These are phyloP conservation scores for Metridium senile DNA, from an alignment of 92 coral and sea anemone genomes.

Conservation along the genomic window DNA sequence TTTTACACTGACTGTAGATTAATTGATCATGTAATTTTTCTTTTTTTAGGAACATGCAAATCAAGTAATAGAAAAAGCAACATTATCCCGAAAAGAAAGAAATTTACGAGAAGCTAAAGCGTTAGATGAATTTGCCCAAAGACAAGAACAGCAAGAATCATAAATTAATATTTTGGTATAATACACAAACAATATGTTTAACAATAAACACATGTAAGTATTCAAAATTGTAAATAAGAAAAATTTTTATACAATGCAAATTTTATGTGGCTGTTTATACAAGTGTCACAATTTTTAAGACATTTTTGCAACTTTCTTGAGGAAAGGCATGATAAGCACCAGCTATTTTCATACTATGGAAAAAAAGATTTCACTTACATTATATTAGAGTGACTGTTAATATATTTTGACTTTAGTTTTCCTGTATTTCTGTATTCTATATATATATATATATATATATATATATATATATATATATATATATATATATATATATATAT, in stretches of 20 bases:
- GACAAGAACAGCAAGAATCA: conserved; percentile 46
- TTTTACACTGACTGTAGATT: too few species aligned
- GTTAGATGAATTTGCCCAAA: conserved; percentile 68
- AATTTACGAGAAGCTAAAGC: conserved; percentile 53
- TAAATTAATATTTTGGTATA: not conserved
- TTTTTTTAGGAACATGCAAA: conserved; percentile 72
- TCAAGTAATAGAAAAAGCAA: conserved; percentile 77
- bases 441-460: too few species aligned
- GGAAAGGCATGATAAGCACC: not conserved
- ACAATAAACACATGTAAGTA: not conserved
- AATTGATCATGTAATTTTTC: not conserved
- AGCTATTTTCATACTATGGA: conserved; percentile 1
- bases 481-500: not conserved
- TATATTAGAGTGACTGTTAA: not conserved
- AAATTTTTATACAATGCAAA: conserved; percentile 17
- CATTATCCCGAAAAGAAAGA: conserved; percentile 65
- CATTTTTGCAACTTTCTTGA: conserved; percentile 6
- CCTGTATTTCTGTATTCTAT: too few species aligned
- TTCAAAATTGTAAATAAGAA: conserved; percentile 5
- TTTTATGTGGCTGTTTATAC: conserved; percentile 6
- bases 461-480: too few species aligned
- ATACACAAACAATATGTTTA: not conserved
- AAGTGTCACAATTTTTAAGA: not conserved
- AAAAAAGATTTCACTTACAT: not conserved
- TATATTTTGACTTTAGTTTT: not conserved